These are phyloP conservation scores for Chloroclysta siterata DNA, from an alignment of 2,888 invertebrate genomes.

Conservation along the genomic window DNA sequence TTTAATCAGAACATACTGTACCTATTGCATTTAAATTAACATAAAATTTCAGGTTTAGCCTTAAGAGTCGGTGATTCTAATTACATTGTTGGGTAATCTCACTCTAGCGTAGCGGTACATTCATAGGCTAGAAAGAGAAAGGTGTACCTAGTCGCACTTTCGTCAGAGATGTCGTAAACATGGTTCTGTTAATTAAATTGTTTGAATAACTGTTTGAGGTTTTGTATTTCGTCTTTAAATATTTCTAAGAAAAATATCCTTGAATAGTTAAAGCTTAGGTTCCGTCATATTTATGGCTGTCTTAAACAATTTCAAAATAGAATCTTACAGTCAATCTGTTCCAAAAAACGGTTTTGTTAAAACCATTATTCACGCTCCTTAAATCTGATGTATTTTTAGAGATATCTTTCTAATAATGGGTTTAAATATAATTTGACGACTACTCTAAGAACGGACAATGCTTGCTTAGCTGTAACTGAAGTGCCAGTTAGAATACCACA, in stretches of 20 bases:
- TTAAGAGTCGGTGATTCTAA: constrained; percentile 72
- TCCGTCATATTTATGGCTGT: not conserved
- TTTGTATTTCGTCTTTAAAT: constrained; percentile 10
- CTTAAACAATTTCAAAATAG: not conserved
- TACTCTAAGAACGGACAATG: constrained; percentile 9
- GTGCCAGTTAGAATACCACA: constrained; percentile 26
- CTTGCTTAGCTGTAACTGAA: constrained; percentile 21
- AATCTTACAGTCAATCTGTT: not conserved
- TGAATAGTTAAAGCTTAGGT: constrained; percentile 24
- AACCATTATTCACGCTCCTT: not conserved
- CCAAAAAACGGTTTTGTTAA: not conserved
- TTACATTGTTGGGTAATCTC: constrained; percentile 69
- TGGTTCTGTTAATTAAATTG: constrained; percentile 56
- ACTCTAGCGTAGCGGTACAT: constrained; percentile 55
- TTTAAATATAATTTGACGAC: not conserved
- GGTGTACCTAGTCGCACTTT: constrained; percentile 55
- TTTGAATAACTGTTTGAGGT: constrained; percentile 39
- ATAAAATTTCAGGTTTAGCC: constrained; percentile 83
- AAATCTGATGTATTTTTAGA: not conserved
- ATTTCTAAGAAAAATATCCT: constrained; percentile 18
- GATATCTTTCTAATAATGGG: not conserved
- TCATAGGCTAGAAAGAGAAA: constrained; percentile 59
- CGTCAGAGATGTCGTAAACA: constrained; percentile 68
- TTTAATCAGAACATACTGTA: constrained; percentile 73
- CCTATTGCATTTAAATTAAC: constrained; percentile 80